Evolutionary conservation across 23 tunicate genomes (phyloP).

Genomic region (Halocynthia roretzi): DNA sequence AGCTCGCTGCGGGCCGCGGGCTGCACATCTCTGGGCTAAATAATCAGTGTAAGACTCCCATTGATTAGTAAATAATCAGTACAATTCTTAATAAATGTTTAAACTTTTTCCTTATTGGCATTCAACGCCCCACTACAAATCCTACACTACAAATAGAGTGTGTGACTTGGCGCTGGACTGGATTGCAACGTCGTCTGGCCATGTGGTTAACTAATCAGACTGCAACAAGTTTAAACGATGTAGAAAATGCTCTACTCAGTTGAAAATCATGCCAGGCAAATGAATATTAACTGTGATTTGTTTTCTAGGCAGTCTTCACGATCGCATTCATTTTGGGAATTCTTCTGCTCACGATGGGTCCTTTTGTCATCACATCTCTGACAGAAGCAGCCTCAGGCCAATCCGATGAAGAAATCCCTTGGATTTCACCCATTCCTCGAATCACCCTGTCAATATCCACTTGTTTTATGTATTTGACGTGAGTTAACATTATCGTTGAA

Average conservation of each 20-base stretch:
- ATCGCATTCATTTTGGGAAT: slow-evolving; percentile 37
- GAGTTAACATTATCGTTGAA: background rate
- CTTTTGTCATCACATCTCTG: slow-evolving; percentile 38
- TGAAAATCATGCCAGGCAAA: background rate
- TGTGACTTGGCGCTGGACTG: too few relatives aligned
- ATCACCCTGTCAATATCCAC: slow-evolving; percentile 27
- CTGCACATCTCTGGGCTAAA: too few relatives aligned
- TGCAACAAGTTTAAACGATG: too few relatives aligned
- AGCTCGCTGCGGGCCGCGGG: too few relatives aligned
- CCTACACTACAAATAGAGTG: too few relatives aligned
- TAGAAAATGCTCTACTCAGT: background rate
- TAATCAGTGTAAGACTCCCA: too few relatives aligned
- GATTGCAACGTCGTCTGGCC: too few relatives aligned
- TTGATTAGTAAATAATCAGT: too few relatives aligned
- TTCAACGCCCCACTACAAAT: too few relatives aligned
- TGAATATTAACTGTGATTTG: background rate
- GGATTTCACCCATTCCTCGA: slow-evolving; percentile 14
- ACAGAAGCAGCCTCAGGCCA: slow-evolving; percentile 7
- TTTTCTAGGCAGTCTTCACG: slow-evolving; percentile 42
- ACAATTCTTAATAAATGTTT: too few relatives aligned
- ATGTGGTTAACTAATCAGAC: too few relatives aligned
- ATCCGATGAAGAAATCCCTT: background rate
- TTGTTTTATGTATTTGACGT: slow-evolving; percentile 44
- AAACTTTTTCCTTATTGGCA: too few relatives aligned
- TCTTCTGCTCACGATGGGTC: slow-evolving; percentile 28